Evolutionary conservation across 2,113 vertebrate species (phyloP).

Genomic region (Hemibagrus wyckioides): DNA sequence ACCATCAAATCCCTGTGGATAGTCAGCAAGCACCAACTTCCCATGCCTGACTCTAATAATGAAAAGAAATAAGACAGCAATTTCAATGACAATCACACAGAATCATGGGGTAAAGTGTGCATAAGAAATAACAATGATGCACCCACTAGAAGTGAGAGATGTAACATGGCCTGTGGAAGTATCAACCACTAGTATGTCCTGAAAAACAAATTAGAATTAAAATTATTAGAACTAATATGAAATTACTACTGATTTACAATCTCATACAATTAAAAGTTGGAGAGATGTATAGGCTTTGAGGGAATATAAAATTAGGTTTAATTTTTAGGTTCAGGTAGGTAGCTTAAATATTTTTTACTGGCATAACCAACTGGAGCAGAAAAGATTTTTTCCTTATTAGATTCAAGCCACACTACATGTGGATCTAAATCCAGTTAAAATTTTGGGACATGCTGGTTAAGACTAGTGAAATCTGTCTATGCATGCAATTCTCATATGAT

Average conservation of each 20-base stretch:
- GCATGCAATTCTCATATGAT: neutral
- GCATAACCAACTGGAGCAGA: neutral
- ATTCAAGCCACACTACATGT: neutral
- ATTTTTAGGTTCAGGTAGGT: neutral
- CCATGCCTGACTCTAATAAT: constrained; percentile 66
- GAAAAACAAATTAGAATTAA: neutral
- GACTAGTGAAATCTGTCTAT: neutral
- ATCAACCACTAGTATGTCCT: constrained; percentile 78
- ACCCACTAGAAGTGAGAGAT: constrained; percentile 75
- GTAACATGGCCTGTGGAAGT: constrained; percentile 69
- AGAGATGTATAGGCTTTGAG: neutral
- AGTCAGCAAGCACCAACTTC: constrained; percentile 79
- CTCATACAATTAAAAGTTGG: neutral
- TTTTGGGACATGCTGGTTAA: neutral
- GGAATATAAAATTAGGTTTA: neutral
- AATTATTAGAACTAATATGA: neutral
- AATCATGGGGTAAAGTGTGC: neutral
- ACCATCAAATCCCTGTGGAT: constrained; percentile 87
- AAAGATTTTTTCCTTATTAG: neutral
- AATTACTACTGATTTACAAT: neutral
- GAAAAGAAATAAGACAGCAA: constrained; percentile 8
- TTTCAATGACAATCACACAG: neutral
- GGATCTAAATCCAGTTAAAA: neutral
- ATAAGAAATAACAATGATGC: neutral
- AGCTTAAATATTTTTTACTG: neutral